Evolutionary conservation across 2,888 invertebrate species (phyloP), one percentile per base, ranked within the genome.

Genomic region (Ditula angustiorana): DNA sequence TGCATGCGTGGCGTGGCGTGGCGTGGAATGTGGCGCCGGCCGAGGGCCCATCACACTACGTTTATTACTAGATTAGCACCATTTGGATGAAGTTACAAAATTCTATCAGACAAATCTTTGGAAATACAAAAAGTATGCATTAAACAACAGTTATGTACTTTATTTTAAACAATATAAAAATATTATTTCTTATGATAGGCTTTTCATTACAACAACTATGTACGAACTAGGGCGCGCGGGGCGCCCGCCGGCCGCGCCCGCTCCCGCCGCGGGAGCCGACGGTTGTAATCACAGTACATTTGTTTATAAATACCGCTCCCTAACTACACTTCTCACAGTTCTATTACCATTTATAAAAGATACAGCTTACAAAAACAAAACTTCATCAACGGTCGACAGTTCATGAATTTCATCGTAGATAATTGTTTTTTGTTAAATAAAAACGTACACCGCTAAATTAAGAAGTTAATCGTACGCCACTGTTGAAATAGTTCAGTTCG

Each of bases 131-230:
- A 85, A 80, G 79, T 86, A 82, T 81, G 77, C 74, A 76, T 82
- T 80, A 79, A 65, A 85, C 83, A 88, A 91, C 88, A 86, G 83
- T 87, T 81, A 85, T 86, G 88, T 88, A 88, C 82, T 90, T 88
- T 86, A 88, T 88, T 90, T 83, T 50, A 86, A 87, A 90, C 86
- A 84, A 88, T 92, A 91, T 87, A 91, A 91, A 92, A 92, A 91
- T 91, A 91, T 88, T 74, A 83, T 86, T 86, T 87, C 85, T 90
- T 90, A 88, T 72, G 82, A 78, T 86, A 88, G 81, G 78, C 81
- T 82, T 37, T 81, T 74, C 78, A 80, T 80, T 82, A 84, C 80
- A 84, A 83, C 80, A 80, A 79, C 71, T 79, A 80, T 70, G 74
- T 71, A 76, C n/a, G n/a, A n/a, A n/a, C 70, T 79, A 69, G 65